These are phyloP conservation scores for Tetraodon nigroviridis DNA, from an alignment of 2,113 vertebrate genomes.

Conservation along the genomic window DNA sequence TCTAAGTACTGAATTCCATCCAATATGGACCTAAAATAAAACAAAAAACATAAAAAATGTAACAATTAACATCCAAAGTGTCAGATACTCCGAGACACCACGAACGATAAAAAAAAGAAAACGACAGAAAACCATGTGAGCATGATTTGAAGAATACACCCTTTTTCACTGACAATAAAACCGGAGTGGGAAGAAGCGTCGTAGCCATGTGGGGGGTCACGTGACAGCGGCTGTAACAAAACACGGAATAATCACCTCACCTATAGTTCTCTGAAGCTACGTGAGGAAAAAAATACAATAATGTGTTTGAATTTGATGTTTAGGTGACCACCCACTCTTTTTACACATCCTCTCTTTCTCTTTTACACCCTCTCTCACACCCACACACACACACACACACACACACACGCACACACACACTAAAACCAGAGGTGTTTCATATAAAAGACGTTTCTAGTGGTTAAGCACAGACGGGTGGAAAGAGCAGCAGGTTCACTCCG, in stretches of 20 bases:
- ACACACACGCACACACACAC: conserved; percentile 13
- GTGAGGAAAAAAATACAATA: conserved; percentile 56
- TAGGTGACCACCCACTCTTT: conserved; percentile 18
- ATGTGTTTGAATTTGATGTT: conserved; percentile 53
- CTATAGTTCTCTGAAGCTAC: conserved; percentile 57
- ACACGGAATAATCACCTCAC: conserved; percentile 47
- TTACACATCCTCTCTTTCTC: not conserved
- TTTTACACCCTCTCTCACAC: not conserved
- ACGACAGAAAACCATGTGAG: conserved; percentile 44
- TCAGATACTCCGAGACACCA: conserved; percentile 60
- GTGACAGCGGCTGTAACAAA: too few relatives aligned
- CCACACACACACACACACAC: too few relatives aligned
- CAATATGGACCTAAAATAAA: conserved; percentile 75
- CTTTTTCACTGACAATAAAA: conserved; percentile 39
- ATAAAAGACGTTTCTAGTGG: conserved; percentile 62
- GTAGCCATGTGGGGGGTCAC: conserved; percentile 68
- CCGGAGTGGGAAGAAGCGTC: conserved; percentile 57
- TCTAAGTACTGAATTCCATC: conserved; percentile 67
- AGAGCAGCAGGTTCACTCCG: conserved; percentile 47
- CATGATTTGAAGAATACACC: conserved; percentile 42
- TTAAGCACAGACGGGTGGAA: conserved; percentile 53
- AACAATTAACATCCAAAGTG: conserved; percentile 48
- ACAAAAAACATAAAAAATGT: conserved; percentile 6
- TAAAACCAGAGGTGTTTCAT: conserved; percentile 17
- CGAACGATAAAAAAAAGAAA: conserved; percentile 42